Evolutionary conservation across 2,113 vertebrate species (phyloP).

Genomic region (Saccopteryx leptura): DNA sequence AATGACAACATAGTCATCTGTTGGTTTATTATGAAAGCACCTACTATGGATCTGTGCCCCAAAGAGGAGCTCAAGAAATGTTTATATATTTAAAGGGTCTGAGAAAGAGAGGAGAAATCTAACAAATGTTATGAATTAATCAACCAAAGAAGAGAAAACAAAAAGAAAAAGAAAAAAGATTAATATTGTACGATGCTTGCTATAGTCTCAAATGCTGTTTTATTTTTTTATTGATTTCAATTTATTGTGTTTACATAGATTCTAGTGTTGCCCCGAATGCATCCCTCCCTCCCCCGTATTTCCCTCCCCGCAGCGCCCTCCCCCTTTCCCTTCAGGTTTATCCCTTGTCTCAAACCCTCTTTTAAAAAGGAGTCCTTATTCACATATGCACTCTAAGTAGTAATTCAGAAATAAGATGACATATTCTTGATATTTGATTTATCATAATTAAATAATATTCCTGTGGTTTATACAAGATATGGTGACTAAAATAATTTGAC

Average conservation of each 20-base stretch:
- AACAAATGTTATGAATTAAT: conserved; percentile 1
- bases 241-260: too few species aligned
- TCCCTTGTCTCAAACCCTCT: neutral
- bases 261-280: too few species aligned
- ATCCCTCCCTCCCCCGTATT: too few species aligned
- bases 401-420: conserved; percentile 5
- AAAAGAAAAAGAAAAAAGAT: neutral
- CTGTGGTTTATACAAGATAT: neutral
- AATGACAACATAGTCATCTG: neutral
- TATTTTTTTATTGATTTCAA: too few species aligned
- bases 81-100: neutral
- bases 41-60: neutral
- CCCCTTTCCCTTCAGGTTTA: too few species aligned
- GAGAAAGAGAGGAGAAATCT: neutral
- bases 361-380: conserved; percentile 17
- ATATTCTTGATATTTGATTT: neutral
- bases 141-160: neutral
- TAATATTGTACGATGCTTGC: neutral
- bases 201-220: neutral
- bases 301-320: too few species aligned
- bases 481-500: neutral
- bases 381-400: neutral
- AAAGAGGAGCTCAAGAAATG: neutral
- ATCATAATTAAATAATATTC: conserved; percentile 1
- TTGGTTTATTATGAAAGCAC: neutral